phyloP scores from a whole-genome alignment of 2,888 invertebrate genomes.

The Nycteola revayana region DNA sequence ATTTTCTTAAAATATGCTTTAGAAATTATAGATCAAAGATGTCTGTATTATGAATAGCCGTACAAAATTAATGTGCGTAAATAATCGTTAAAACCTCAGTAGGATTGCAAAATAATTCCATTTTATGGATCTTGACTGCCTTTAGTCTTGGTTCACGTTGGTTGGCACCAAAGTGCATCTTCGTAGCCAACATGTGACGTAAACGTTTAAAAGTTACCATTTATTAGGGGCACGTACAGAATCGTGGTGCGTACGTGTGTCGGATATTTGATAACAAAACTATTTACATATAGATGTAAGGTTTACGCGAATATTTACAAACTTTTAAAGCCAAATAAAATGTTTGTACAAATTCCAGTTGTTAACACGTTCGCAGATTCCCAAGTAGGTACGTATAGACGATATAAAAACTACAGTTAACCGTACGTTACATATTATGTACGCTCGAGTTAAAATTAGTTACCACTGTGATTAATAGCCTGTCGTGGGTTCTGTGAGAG shows the following conservation, averaged over 20 bases:
- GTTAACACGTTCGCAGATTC: too few species aligned
- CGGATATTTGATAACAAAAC: constrained; percentile 36
- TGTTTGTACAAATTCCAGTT: too few species aligned
- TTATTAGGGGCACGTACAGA: constrained; percentile 54
- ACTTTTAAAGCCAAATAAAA: too few species aligned
- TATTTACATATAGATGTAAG: too few species aligned
- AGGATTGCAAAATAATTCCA: constrained; percentile 32
- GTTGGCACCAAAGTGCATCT: constrained; percentile 59
- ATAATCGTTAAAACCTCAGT: constrained; percentile 4
- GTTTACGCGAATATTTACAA: too few species aligned
- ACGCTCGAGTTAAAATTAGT: constrained; percentile 1
- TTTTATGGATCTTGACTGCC: constrained; percentile 40
- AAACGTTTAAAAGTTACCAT: constrained; percentile 48
- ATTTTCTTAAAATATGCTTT: too few species aligned
- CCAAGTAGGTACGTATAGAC: too few species aligned
- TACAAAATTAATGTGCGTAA: too few species aligned
- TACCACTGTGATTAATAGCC: constrained; percentile 6
- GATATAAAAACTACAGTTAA: neutral
- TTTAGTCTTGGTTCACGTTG: constrained; percentile 37
- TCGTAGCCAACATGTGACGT: constrained; percentile 59
- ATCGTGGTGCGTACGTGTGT: constrained; percentile 44
- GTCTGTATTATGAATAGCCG: constrained; percentile 13
- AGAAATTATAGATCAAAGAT: constrained; percentile 18
- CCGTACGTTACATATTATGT: neutral
- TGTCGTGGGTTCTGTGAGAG: neutral